Base-by-base conservation (phyloP, 2,888 invertebrate genomes). In the Athrips mouffetella region DNA sequence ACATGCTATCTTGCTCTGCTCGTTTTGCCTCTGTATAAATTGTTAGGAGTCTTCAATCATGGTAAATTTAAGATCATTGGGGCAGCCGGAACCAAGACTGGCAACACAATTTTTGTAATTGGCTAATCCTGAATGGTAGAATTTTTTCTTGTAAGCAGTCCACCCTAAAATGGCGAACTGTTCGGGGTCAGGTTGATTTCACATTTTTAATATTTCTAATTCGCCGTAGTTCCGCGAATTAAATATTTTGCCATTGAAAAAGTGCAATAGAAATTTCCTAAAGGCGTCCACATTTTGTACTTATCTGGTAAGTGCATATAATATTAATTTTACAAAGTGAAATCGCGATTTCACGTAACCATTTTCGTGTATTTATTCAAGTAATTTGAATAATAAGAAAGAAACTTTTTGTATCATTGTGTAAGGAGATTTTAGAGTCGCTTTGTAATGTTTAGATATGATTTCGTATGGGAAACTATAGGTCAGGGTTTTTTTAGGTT, bases 151-250 rank as follows among this genome's bases (percentile, higher is more conserved):
- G 20, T n/a, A 16, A n/a, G 16, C 10, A 7, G 37, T 20, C 15
- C 18, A 37, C 37, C 37, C 37, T 16, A 37, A 37, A 37, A 37
- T 37, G 37, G 37, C 37, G 37, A 27, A 27, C 27, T 27, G 27
- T 27, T 27, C 2, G 27, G 2, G 27, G 27, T 10, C 10, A 8
- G 7, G 27, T 62, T 66, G 44, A 64, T 68, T 74, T 71, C 62
- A 64, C 63, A 69, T 65, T 65, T 67, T 57, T 59, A 63, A 55
- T 59, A 59, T 55, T 60, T 59, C 37, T 47, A 46, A 60, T 59
- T 59, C 53, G 54, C 58, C 61, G 60, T 57, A 60, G 57, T 52
- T 60, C 53, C 58, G 54, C 56, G 52, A 64, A 33, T 48, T 47
- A 40, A 41, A 23, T 18, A 18, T 15, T 15, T 16, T 29, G 7